Evolutionary conservation across 2,113 vertebrate species (phyloP), one percentile per base, ranked within the genome.

Genomic region (Terrapene triunguis): DNA sequence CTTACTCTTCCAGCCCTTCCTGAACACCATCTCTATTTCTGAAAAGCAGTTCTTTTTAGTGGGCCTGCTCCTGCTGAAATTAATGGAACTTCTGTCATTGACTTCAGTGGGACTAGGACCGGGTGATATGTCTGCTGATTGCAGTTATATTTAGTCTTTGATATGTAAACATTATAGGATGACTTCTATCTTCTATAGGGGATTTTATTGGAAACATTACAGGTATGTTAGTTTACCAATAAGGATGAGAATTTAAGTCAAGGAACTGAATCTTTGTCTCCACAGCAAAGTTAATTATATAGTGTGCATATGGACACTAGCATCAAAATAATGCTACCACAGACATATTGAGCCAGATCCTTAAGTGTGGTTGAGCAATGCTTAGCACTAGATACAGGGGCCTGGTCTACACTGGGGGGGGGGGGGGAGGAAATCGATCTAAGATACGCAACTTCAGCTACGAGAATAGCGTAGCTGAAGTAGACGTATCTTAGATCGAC

Each of bases 331-430:
- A 0, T 80, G 13, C 32, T 85, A 44, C 27, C 17, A 3, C 53
- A 32, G 48, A 7, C 78, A 8, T n/a, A 3, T 14, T 53, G 0
- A 7, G 4, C 24, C 22, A 35, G 0, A 80, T 9, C n/a, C 13
- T 87, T 21, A 27, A 79, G 4, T 50, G 6, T 48, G 13, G 13
- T 27, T 78, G 42, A 47, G 22, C 74, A 44, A 44, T 47, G 10
- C 42, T 47, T 27, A 7, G 11, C 6, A 7, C 42, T 44, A 14
- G 44, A 44, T 44, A 44, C 44, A 44, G 44, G 44, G 44, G 5
- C 44, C 44, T 44, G 44, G 44, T 44, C 44, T 44, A 44, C 44
- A 44, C 44, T 44, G 44, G 44, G 44, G 44, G 44, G 42, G 42
- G 42, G 42, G 5, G 5, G 42, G 44, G 44, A 6, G 44, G 44